Evolutionary conservation across 1,140 invertebrate species (phyloP).

Genomic region (Orchesella cincta): DNA sequence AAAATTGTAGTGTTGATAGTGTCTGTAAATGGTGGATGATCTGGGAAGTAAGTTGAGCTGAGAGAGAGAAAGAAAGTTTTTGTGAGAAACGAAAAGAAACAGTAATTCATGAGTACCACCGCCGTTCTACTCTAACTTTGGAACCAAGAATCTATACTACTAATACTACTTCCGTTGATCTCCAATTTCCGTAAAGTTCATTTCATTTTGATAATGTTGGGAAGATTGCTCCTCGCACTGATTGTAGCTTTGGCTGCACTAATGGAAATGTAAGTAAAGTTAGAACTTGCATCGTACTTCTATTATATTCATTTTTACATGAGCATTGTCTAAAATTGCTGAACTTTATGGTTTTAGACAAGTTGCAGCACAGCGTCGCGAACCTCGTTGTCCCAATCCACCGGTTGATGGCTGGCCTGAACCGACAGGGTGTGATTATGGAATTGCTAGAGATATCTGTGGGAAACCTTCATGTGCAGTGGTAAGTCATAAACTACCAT

Average conservation of each 20-base stretch:
- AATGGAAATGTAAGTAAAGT: background rate
- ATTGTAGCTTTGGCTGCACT: background rate
- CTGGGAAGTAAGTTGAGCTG: too few species aligned
- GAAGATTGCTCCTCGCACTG: background rate
- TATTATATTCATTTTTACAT: background rate
- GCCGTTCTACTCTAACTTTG: too few species aligned
- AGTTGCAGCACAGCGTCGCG: background rate
- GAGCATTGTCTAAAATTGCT: background rate
- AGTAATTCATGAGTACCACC: too few species aligned
- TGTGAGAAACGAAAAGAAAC: too few species aligned
- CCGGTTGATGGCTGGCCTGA: constrained; percentile 9
- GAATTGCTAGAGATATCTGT: constrained; percentile 29
- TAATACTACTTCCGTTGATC: too few species aligned
- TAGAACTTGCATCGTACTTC: background rate
- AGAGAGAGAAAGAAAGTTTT: too few species aligned
- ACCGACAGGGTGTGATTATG: constrained; percentile 30
- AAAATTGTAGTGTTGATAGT: too few species aligned
- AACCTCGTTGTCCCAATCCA: constrained; percentile 8
- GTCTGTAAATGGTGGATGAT: too few species aligned
- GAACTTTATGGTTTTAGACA: background rate
- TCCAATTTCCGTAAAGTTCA: background rate
- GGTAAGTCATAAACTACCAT: constrained; percentile 28
- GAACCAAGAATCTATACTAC: too few species aligned
- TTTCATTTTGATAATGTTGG: background rate
- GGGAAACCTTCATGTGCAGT: constrained; percentile 31